Conservation (phyloP, 2,888 invertebrate genomes). For the Drosophila kokeensis region DNA sequence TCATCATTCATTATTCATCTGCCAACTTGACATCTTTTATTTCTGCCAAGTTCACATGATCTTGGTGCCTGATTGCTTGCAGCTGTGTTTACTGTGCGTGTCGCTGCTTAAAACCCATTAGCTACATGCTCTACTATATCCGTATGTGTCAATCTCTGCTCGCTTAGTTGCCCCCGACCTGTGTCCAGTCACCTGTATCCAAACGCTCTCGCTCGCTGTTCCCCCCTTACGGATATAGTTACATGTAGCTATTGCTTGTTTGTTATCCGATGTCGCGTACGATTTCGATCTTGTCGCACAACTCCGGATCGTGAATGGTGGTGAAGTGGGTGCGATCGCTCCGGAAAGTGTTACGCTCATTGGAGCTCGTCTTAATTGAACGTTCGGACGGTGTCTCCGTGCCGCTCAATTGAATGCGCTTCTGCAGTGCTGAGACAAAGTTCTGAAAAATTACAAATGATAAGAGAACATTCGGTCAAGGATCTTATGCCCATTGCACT, state of each 20-base stretch:
- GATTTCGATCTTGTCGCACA: conserved; percentile 85
- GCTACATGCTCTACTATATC: conserved; percentile 49
- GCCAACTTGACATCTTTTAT: neutral
- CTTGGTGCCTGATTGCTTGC: conserved; percentile 3
- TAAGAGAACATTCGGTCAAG: neutral
- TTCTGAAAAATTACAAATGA: conserved; percentile 86
- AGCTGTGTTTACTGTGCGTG: conserved; percentile 19
- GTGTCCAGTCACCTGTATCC: conserved; percentile 34
- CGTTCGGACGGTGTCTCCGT: conserved; percentile 87
- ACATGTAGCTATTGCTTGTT: conserved; percentile 84
- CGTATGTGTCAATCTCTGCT: conserved; percentile 15
- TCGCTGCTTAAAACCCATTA: conserved; percentile 22
- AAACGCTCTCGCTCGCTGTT: conserved; percentile 9
- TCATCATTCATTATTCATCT: neutral
- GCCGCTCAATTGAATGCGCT: conserved; percentile 88
- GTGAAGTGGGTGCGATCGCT: conserved; percentile 91
- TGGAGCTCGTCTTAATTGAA: conserved; percentile 86
- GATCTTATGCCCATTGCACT: conserved; percentile 16
- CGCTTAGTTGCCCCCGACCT: conserved; percentile 57
- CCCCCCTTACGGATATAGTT: conserved; percentile 80
- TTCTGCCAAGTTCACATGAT: neutral
- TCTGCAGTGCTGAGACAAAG: conserved; percentile 92
- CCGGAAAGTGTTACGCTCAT: conserved; percentile 91
- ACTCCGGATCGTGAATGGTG: conserved; percentile 89
- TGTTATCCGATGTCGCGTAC: conserved; percentile 85